Percentiles rank a stretch among this genome's conserved stretches.
Evolutionary conservation across 2,797 vertebrate genomes (phyloP).

Genomic region (Sandelia bainsii): DNA sequence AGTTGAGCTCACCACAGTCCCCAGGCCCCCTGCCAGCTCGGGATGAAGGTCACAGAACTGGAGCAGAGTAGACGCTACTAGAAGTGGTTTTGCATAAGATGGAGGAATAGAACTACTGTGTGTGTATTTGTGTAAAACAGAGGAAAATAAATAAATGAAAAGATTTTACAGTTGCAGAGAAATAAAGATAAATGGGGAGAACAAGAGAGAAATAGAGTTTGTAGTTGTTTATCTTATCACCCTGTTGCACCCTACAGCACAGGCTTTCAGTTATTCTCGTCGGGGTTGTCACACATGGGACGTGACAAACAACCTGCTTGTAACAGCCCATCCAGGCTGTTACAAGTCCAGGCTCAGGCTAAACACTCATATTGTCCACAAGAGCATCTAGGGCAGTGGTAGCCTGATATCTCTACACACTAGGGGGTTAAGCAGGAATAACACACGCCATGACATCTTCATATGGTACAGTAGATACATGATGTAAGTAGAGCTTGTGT

Average conservation of each 20-base stretch:
- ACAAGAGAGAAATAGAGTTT: constrained; percentile 8
- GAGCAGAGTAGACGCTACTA: constrained; percentile 41
- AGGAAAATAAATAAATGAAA: constrained; percentile 32
- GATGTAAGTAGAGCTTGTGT: neutral
- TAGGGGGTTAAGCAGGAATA: constrained; percentile 14
- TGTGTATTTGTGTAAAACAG: constrained; percentile 11
- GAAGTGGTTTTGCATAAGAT: constrained; percentile 49
- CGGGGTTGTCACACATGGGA: constrained; percentile 56
- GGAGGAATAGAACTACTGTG: constrained; percentile 11
- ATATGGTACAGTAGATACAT: constrained; percentile 1
- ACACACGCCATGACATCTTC: neutral
- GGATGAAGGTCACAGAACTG: constrained; percentile 69
- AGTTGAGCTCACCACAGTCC: constrained; percentile 78
- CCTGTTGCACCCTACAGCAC: constrained; percentile 18
- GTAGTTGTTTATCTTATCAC: constrained; percentile 40
- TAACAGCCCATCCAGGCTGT: constrained; percentile 30
- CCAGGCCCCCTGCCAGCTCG: constrained; percentile 69
- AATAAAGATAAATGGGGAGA: neutral
- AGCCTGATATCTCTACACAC: constrained; percentile 22
- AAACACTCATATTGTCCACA: constrained; percentile 23
- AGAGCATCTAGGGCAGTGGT: neutral
- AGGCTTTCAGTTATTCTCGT: constrained; percentile 38
- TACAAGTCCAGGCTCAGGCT: neutral
- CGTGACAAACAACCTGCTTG: constrained; percentile 21
- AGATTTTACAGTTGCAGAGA: neutral